Conservation (phyloP, 2,888 invertebrate species). For the Noctua janthe region DNA sequence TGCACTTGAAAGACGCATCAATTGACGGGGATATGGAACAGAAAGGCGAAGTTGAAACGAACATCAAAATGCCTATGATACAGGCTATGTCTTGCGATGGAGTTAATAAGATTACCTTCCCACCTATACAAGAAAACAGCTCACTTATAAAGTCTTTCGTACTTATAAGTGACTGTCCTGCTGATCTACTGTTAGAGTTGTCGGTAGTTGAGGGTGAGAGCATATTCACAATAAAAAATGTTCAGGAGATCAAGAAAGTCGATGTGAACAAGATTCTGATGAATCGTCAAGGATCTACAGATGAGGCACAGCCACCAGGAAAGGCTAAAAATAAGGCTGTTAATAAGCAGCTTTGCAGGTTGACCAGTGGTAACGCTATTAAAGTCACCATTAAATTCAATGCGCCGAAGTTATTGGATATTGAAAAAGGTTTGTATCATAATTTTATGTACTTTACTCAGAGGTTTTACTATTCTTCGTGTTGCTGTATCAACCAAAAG, state of each 20-base stretch:
- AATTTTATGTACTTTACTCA: neutral
- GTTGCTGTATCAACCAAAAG: neutral
- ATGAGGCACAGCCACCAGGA: constrained; percentile 69
- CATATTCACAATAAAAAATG: constrained; percentile 80
- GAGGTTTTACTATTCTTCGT: neutral
- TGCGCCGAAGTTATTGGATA: constrained; percentile 79
- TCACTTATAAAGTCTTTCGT: constrained; percentile 79
- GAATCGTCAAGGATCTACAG: constrained; percentile 74
- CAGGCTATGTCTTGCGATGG: constrained; percentile 85
- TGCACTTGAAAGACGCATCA: constrained; percentile 81
- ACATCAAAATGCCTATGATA: constrained; percentile 82
- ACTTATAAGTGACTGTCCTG: constrained; percentile 83
- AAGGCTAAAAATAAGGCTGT: constrained; percentile 76
- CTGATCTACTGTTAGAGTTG: constrained; percentile 81
- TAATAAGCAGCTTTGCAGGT: constrained; percentile 82
- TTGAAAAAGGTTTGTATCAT: constrained; percentile 72
- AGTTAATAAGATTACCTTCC: constrained; percentile 80
- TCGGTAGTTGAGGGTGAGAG: constrained; percentile 78
- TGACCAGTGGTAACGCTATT: constrained; percentile 83
- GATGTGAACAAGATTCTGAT: constrained; percentile 83
- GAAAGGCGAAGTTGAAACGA: constrained; percentile 74
- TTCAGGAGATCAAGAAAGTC: constrained; percentile 83
- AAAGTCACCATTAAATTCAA: constrained; percentile 80
- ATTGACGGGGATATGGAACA: constrained; percentile 80
- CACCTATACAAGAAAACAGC: constrained; percentile 77